Conservation (phyloP, 1,140 invertebrate genomes). For the Luehdorfia chinensis region DNA sequence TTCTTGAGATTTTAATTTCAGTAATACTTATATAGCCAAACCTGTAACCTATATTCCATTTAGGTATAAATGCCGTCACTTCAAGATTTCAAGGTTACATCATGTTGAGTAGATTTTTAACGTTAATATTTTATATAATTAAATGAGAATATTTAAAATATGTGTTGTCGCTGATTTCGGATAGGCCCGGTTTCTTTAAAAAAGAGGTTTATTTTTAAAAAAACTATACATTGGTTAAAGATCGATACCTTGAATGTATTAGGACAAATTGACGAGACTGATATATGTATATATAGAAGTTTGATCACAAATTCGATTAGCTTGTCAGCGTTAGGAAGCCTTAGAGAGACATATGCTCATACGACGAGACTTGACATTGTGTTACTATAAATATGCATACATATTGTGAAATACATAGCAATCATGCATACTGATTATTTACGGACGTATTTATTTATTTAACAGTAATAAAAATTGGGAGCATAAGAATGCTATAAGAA, state of each 20-base stretch:
- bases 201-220: neutral
- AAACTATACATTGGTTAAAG: no score
- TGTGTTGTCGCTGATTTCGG: neutral
- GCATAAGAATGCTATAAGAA: no score
- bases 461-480: no score
- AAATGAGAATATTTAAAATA: neutral
- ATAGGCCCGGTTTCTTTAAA: no score
- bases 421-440: no score
- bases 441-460: no score
- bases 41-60: neutral
- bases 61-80: constrained; percentile 2
- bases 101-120: neutral
- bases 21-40: no score
- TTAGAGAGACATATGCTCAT: neutral
- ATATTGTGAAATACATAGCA: no score
- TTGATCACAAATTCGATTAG: constrained; percentile 13
- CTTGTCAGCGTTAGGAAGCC: constrained; percentile 1
- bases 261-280: no score
- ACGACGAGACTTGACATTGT: neutral
- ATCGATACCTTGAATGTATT: no score
- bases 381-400: neutral
- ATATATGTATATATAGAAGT: no score
- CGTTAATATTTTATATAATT: constrained; percentile 10
- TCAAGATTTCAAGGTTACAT: constrained; percentile 8
- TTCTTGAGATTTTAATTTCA: no score